A percentile compares a stretch with the other conserved stretches of the same genome.
Conservation (phyloP, 2,113 vertebrate species). For the Lucifuga dentata region DNA sequence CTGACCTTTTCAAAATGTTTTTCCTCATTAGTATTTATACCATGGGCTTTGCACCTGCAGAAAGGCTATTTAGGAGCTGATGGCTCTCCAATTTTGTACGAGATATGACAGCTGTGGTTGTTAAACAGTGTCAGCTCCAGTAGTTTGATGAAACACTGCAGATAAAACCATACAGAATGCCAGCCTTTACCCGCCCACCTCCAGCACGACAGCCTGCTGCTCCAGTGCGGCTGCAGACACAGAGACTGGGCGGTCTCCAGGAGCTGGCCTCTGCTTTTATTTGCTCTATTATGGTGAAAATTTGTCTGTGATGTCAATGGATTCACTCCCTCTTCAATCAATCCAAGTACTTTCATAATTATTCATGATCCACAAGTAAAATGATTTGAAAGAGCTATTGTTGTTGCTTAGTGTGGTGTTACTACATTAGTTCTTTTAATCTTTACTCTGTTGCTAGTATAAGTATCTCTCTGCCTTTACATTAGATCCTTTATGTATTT, state of each 20-base stretch:
- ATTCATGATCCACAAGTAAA: not conserved
- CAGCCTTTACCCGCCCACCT: slow-evolving; percentile 57
- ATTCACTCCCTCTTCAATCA: slow-evolving; percentile 3
- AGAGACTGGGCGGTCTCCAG: slow-evolving; percentile 50
- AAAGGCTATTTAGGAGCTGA: slow-evolving; percentile 28
- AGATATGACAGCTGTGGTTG: slow-evolving; percentile 47
- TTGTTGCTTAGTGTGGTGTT: not conserved
- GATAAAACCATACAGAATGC: slow-evolving; percentile 55
- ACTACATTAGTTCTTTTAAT: not conserved
- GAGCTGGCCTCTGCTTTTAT: slow-evolving; percentile 31
- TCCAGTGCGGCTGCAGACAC: slow-evolving; percentile 41
- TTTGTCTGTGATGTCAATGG: slow-evolving; percentile 9
- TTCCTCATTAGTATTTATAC: slow-evolving; percentile 47
- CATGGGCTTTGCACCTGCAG: slow-evolving; percentile 2
- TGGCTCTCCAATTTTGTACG: slow-evolving; percentile 22
- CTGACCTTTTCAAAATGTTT: slow-evolving; percentile 63
- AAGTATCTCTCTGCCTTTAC: not conserved
- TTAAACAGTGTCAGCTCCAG: slow-evolving; percentile 47
- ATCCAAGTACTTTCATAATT: slow-evolving; percentile 5
- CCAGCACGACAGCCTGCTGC: slow-evolving; percentile 43
- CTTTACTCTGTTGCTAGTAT: no score
- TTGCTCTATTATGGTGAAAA: slow-evolving; percentile 44
- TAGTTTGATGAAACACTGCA: slow-evolving; percentile 33
- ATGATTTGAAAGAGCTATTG: not conserved
- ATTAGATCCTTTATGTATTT: not conserved